A percentile compares a stretch with the other conserved stretches of the same genome.
Conservation (phyloP, 2,797 vertebrate species). For the Esox masquinongy region DNA sequence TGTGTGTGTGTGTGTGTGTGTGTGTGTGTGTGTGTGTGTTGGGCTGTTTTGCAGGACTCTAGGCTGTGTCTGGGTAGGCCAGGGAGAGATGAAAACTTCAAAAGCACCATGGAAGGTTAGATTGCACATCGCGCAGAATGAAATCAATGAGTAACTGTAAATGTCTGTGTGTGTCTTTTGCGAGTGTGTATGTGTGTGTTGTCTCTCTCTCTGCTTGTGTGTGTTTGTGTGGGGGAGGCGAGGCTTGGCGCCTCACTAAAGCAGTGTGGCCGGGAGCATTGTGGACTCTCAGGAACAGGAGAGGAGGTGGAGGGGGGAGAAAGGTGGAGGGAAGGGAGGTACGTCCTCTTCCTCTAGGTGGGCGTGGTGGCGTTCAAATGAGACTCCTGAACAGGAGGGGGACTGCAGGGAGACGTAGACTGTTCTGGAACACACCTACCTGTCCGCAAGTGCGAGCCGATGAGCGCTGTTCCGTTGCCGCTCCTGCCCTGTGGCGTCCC, state of each 20-base stretch:
- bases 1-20: conserved; percentile 27
- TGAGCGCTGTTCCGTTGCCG: not conserved
- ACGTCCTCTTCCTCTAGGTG: not conserved
- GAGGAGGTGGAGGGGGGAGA: not conserved
- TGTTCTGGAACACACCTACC: not conserved
- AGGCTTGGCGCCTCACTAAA: not conserved
- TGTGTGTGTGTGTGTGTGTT: conserved; percentile 30
- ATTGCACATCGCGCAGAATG: conserved; percentile 72
- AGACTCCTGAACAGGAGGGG: conserved; percentile 18
- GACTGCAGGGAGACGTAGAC: conserved; percentile 39
- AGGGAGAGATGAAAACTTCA: conserved; percentile 69
- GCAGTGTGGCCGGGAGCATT: not conserved
- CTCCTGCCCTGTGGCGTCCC: not conserved
- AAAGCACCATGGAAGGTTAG: conserved; percentile 68
- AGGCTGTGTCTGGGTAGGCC: conserved; percentile 75
- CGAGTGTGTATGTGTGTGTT: conserved; percentile 17
- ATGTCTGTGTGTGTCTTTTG: conserved; percentile 35
- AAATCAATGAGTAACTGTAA: conserved; percentile 67
- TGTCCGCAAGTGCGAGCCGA: not conserved
- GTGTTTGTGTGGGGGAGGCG: conserved; percentile 1
- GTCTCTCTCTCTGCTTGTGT: conserved; percentile 8
- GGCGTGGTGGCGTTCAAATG: not conserved
- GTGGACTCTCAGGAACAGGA: not conserved
- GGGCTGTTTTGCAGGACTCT: conserved; percentile 62
- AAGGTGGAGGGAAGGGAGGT: not conserved